Percentiles rank a stretch among this genome's conserved stretches.
phyloP scores from a whole-genome alignment of 2,797 vertebrate genomes.

The Melanotaenia pygmaea region DNA sequence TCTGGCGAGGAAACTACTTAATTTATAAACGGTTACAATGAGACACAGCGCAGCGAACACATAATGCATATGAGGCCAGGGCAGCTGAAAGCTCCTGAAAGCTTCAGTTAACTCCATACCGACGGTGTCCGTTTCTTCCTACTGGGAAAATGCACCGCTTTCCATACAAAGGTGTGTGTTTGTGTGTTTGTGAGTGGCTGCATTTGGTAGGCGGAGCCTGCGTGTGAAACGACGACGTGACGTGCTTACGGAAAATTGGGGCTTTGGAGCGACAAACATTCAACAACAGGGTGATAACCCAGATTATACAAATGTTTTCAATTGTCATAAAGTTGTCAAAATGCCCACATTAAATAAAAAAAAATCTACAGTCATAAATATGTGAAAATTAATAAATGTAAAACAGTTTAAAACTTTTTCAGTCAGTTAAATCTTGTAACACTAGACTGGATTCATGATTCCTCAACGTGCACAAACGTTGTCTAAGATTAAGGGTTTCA shows the following conservation, averaged over 20 bases:
- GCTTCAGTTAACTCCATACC: slow-evolving; percentile 45
- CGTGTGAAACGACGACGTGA: not conserved
- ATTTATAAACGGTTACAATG: slow-evolving; percentile 33
- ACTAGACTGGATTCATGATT: no score
- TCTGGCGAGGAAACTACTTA: slow-evolving; percentile 14
- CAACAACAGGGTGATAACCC: not conserved
- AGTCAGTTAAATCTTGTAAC: no score
- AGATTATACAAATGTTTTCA: not conserved
- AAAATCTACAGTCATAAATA: not conserved
- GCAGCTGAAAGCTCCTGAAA: slow-evolving; percentile 10
- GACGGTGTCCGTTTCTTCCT: fast-evolving
- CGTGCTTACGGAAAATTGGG: not conserved
- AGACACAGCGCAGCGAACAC: slow-evolving; percentile 56
- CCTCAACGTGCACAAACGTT: no score
- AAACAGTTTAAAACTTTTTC: not conserved
- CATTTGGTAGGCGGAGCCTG: not conserved
- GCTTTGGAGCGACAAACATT: not conserved
- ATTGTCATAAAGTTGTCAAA: not conserved
- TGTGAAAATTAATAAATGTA: not conserved
- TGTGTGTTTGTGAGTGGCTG: not conserved
- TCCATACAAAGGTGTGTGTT: not conserved
- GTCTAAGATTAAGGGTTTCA: no score
- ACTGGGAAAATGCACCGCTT: not conserved
- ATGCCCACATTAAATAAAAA: not conserved
- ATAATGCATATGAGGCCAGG: slow-evolving; percentile 27